Percentiles rank a stretch among this genome's conserved stretches.
Evolutionary conservation across 2,888 invertebrate species (phyloP).

Genomic region (Sipha maydis): DNA sequence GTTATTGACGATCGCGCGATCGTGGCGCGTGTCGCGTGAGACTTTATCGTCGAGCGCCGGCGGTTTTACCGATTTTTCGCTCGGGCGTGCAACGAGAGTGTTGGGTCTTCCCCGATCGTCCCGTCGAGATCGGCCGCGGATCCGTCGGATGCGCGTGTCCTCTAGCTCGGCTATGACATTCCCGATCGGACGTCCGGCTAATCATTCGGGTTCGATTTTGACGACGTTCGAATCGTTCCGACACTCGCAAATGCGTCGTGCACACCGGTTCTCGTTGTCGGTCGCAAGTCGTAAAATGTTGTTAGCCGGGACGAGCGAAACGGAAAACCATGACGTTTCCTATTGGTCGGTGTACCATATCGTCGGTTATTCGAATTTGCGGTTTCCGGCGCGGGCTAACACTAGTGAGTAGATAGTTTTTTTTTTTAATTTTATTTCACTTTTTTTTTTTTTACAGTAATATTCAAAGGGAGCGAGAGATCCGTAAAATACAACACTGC

Average conservation of each 20-base stretch:
- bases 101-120: too few species aligned
- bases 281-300: slow-evolving; percentile 11
- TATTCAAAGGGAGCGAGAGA: not conserved
- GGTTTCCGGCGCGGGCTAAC: slow-evolving; percentile 3
- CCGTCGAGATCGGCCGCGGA: too few species aligned
- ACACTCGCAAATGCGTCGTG: too few species aligned
- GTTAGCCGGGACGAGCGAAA: not conserved
- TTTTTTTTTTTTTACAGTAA: not conserved
- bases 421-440: too few species aligned
- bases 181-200: not conserved
- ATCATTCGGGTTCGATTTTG: not conserved
- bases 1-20: too few species aligned
- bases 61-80: too few species aligned
- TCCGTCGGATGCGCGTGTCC: too few species aligned
- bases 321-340: slow-evolving; percentile 10
- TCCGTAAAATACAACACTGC: not conserved
- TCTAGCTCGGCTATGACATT: too few species aligned
- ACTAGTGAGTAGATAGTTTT: not conserved
- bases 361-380: slow-evolving; percentile 24
- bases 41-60: too few species aligned
- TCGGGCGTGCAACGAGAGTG: too few species aligned
- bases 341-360: slow-evolving; percentile 35
- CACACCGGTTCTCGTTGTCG: not conserved
- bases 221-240: too few species aligned
- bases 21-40: too few species aligned